Base-by-base conservation (phyloP, 2,888 invertebrate genomes). In the Drosophila differens region DNA sequence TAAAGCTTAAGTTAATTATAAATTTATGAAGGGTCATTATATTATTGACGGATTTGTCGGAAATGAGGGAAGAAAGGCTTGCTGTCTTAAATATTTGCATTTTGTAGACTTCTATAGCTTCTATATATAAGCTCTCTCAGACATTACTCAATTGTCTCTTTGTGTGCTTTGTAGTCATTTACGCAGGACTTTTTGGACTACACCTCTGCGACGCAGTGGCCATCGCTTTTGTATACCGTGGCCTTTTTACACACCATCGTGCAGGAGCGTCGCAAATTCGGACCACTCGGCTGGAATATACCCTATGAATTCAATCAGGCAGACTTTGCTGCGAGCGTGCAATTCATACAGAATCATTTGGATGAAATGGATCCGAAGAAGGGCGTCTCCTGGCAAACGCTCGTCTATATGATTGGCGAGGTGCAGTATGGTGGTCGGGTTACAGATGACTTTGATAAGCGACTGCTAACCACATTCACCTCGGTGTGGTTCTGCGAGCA, bases 311-410 rank as follows among this genome's bases (percentile, higher is more conserved):
- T 99, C 93, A 94, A 94, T 94, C 98, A 99, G 94, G 97, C 99
- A 0, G 99, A 99, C 93, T 98, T 98, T 91, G 97, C 97, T 4
- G 98, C 99, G 3, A 97, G 98, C 73, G 97, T 99, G 1, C 98
- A 98, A 93, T 99, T 99, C 92, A 95, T 99, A 70, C 99, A 99
- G 93, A 99, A 99, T 93, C 99, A 99, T 94, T 94, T 99, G 70
- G 99, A 99, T 92, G 99, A 99, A 92, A 97, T 99, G 95, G 99
- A 99, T 93, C 97, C 98, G 0, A 99, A 98, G 92, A 98, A 98
- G 94, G 98, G 98, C 30, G 97, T 99, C 73, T 98, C 98, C 0
- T 99, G 99, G 99, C 97, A 97, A 28, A 99, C 99, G 0, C 96
- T 99, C 14, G 98, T 98, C 92, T 99, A 99, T 92, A 99, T 99